A percentile compares a stretch with the other conserved stretches of the same genome.
These are phyloP conservation scores for Rotaria socialis DNA, from an alignment of 2,888 invertebrate genomes.

Conservation along the genomic window DNA sequence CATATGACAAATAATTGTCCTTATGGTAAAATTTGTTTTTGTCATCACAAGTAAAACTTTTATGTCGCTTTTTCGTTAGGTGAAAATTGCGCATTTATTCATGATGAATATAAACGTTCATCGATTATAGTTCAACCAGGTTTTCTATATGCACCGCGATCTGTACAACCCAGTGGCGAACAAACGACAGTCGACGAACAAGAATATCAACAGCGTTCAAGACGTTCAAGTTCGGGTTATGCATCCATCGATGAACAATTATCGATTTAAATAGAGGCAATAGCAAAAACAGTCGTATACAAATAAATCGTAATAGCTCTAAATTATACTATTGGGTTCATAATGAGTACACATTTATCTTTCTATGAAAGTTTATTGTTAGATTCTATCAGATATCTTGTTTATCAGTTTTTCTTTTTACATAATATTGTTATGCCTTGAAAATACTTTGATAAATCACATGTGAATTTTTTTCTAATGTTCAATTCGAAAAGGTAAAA, in stretches of 20 bases:
- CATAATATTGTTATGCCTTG: not conserved
- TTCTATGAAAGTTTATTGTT: not conserved
- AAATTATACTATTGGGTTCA: no score
- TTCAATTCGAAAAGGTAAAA: not conserved
- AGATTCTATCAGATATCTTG: not conserved
- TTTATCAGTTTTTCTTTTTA: not conserved
- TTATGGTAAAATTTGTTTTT: not conserved
- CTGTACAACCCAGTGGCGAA: not conserved
- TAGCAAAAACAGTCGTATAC: not conserved
- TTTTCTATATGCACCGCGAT: not conserved
- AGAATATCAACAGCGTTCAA: conserved; percentile 11
- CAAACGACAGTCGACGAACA: not conserved
- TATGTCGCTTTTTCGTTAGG: not conserved
- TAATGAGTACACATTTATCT: no score
- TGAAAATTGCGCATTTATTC: conserved; percentile 35
- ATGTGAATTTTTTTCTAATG: not conserved
- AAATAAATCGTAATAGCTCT: no score
- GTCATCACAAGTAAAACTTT: no score
- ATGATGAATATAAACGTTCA: not conserved
- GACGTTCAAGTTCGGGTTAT: conserved; percentile 33
- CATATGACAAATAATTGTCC: conserved; percentile 24
- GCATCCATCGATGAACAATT: conserved; percentile 4
- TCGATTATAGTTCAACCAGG: not conserved
- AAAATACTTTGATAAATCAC: not conserved
- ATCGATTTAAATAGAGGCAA: not conserved